A percentile compares a stretch with the other conserved stretches of the same genome.
phyloP scores from a whole-genome alignment of 2,113 vertebrate species.

The Cairina moschata region DNA sequence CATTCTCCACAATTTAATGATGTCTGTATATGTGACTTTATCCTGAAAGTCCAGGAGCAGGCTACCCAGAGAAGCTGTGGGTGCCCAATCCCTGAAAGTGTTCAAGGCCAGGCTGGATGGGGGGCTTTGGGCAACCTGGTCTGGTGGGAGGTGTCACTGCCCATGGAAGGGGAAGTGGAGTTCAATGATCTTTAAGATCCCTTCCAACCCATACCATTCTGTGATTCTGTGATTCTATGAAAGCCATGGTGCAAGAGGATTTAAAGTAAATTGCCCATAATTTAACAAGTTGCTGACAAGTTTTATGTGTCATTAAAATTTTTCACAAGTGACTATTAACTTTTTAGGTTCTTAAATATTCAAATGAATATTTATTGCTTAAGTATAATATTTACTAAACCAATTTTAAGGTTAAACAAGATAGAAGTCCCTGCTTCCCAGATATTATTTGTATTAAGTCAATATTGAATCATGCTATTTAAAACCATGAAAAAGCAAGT shows the following conservation, averaged over 20 bases:
- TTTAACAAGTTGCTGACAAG: background rate
- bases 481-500: background rate
- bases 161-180: no score
- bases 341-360: background rate
- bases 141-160: no score
- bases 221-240: no score
- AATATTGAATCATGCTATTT: background rate
- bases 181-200: no score
- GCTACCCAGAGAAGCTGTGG: no score
- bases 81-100: no score
- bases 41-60: background rate
- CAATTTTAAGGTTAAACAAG: constrained; percentile 15
- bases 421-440: background rate
- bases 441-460: background rate
- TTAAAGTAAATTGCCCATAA: background rate
- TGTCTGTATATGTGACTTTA: background rate
- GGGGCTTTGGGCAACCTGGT: no score
- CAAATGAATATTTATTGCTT: background rate
- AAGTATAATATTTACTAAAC: constrained; percentile 15
- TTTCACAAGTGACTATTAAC: background rate
- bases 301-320: constrained; percentile 3
- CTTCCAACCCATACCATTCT: no score
- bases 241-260: background rate
- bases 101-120: no score
- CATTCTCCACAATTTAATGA: background rate